phyloP scores from a whole-genome alignment of 2,888 invertebrate genomes.

The Asteroscopus sphinx region DNA sequence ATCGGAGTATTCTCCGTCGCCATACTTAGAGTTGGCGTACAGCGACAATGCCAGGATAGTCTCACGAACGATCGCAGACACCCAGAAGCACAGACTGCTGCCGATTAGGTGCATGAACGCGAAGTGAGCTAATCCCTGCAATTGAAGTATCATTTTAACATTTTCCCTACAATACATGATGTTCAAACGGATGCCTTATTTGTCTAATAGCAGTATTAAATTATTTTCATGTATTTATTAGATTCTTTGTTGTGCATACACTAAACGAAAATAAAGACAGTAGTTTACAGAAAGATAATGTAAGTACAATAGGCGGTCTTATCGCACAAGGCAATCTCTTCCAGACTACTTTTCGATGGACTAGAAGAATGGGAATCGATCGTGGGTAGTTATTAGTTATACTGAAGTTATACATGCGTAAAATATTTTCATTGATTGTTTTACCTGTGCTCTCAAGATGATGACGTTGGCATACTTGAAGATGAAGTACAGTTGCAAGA shows the following conservation, averaged over 20 bases:
- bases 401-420: no score
- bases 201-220: no score
- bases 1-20: constrained; percentile 55
- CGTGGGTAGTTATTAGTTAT: no score
- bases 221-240: no score
- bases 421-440: background rate
- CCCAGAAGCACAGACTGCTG: constrained; percentile 94
- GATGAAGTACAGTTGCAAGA: constrained; percentile 94
- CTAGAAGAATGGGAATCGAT: no score
- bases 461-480: constrained; percentile 95
- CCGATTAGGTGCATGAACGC: constrained; percentile 95
- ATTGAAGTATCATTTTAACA: constrained; percentile 8
- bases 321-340: no score
- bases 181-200: no score
- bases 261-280: no score
- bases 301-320: no score
- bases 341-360: no score
- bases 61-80: constrained; percentile 94
- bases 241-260: no score
- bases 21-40: constrained; percentile 77
- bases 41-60: constrained; percentile 91
- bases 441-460: constrained; percentile 80
- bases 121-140: constrained; percentile 91
- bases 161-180: background rate
- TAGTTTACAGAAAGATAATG: no score